Percentiles rank a stretch among this genome's conserved stretches.
Evolutionary conservation across 2,888 invertebrate species (phyloP).

Genomic region (Drosophila mercatorum): DNA sequence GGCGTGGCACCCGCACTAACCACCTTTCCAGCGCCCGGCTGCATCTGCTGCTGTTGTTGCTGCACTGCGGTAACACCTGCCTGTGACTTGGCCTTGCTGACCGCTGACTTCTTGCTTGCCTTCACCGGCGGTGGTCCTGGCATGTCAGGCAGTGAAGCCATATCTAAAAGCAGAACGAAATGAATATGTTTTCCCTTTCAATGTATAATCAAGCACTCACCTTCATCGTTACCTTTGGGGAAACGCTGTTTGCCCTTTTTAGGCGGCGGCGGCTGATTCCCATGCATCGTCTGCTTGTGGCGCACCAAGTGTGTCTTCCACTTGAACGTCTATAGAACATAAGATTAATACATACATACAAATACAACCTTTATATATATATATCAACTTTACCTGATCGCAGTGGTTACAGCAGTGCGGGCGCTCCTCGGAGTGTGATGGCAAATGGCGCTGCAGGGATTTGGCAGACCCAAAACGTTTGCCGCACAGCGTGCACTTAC

Average conservation of each 20-base stretch:
- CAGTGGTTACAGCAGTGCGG: slow-evolving; percentile 84
- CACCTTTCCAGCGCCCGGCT: slow-evolving; percentile 59
- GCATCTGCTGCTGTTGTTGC: slow-evolving; percentile 47
- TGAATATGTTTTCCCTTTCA: background rate
- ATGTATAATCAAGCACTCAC: slow-evolving; percentile 49
- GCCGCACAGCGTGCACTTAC: slow-evolving; percentile 84
- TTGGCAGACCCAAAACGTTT: slow-evolving; percentile 84
- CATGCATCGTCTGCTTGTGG: slow-evolving; percentile 84
- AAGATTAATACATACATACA: background rate
- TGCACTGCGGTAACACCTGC: slow-evolving; percentile 41
- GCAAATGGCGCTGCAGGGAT: slow-evolving; percentile 83
- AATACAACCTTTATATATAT: background rate
- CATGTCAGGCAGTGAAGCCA: slow-evolving; percentile 82
- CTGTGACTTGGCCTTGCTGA: slow-evolving; percentile 82
- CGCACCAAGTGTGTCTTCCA: slow-evolving; percentile 85
- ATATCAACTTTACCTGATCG: slow-evolving; percentile 77
- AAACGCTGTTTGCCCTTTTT: slow-evolving; percentile 83
- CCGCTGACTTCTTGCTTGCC: slow-evolving; percentile 82
- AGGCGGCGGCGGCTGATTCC: slow-evolving; percentile 82
- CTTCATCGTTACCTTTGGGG: slow-evolving; percentile 82
- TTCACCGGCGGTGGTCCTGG: slow-evolving; percentile 84
- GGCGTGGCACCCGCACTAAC: slow-evolving; percentile 73
- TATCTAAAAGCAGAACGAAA: slow-evolving; percentile 27
- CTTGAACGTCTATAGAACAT: slow-evolving; percentile 80
- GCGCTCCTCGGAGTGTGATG: slow-evolving; percentile 84